Conservation (phyloP, 2,113 vertebrate species). For the Tenebrosternarchus preto region DNA sequence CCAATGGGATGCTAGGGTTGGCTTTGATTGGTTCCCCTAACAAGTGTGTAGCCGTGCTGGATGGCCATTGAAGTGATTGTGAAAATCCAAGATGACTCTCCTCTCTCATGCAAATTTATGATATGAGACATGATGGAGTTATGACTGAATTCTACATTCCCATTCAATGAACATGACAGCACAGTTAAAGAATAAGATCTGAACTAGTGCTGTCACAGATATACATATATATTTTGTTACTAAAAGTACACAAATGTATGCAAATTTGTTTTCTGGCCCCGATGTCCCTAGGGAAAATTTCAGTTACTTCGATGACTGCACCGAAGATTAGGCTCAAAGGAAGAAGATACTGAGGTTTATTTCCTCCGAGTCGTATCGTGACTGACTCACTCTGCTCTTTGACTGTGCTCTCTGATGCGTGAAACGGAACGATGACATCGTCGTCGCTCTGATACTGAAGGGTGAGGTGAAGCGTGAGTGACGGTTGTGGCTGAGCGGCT, state of each 20-base stretch:
- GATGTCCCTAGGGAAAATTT: slow-evolving; percentile 8
- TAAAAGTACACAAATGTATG: neutral
- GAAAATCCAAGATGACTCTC: slow-evolving; percentile 25
- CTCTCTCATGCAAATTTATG: slow-evolving; percentile 68
- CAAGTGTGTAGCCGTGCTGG: neutral
- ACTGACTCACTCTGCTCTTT: slow-evolving; percentile 51
- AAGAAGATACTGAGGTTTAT: neutral
- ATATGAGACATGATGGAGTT: slow-evolving; percentile 70
- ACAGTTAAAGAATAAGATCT: slow-evolving; percentile 66
- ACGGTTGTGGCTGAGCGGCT: slow-evolving; percentile 62
- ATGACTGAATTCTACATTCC: slow-evolving; percentile 60
- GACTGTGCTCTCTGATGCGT: slow-evolving; percentile 68
- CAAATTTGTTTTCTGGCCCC: neutral
- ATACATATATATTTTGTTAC: neutral
- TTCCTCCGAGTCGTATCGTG: neutral
- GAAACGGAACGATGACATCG: slow-evolving; percentile 65
- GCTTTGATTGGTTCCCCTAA: slow-evolving; percentile 45
- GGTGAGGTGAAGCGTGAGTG: slow-evolving; percentile 52
- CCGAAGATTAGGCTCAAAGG: slow-evolving; percentile 6
- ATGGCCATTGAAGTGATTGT: slow-evolving; percentile 14
- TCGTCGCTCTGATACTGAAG: slow-evolving; percentile 55
- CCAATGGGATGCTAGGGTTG: slow-evolving; percentile 64
- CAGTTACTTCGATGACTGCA: slow-evolving; percentile 1
- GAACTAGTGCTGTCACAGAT: slow-evolving; percentile 28
- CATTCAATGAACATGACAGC: slow-evolving; percentile 62